Conservation (phyloP, 2,797 vertebrate species). For the Sebastes taczanowskii region DNA sequence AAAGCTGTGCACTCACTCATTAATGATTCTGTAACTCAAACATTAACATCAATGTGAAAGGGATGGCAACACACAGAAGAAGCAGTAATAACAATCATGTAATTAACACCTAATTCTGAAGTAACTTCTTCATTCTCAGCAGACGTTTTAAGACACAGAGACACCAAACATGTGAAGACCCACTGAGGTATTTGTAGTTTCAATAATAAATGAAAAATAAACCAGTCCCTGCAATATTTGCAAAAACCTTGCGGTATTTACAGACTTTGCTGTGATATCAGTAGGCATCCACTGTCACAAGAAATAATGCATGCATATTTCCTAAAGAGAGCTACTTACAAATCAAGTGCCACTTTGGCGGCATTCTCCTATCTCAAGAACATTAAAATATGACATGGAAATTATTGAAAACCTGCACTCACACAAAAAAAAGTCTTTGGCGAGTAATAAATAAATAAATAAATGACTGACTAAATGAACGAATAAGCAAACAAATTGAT, state of each 20-base stretch:
- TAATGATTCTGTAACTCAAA: neutral
- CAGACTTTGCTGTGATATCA: neutral
- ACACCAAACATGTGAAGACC: neutral
- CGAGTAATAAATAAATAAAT: neutral
- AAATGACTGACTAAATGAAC: neutral
- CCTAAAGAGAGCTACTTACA: neutral
- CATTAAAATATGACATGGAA: neutral
- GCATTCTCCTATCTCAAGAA: neutral
- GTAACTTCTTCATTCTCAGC: neutral
- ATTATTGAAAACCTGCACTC: neutral
- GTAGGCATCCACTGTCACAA: neutral
- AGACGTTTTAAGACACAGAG: neutral
- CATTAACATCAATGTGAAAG: neutral
- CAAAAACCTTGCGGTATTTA: neutral
- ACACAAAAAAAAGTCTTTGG: neutral
- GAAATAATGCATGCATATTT: neutral
- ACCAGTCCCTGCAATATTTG: neutral
- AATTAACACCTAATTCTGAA: neutral
- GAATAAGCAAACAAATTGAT: neutral
- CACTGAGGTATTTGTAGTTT: neutral
- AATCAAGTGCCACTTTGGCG: neutral
- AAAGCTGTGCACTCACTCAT: neutral
- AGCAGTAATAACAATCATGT: neutral
- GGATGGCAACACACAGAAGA: neutral
- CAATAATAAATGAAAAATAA: constrained; percentile 4